Evolutionary conservation across 37 sponge, comb jelly and placozoan genomes (phyloP).

Genomic region (Theonella swinhoei): DNA sequence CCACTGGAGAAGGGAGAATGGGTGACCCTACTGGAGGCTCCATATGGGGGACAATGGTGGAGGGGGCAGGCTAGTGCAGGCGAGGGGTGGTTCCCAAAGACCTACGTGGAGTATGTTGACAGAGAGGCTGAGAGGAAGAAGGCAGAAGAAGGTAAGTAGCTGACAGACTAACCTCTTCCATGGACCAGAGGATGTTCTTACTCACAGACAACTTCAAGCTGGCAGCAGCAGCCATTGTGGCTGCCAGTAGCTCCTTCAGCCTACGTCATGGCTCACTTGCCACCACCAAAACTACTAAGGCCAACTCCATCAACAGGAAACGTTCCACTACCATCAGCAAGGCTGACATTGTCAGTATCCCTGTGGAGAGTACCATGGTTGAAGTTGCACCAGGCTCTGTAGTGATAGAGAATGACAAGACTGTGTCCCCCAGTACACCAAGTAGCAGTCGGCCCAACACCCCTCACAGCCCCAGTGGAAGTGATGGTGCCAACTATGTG

Average conservation of each 20-base stretch:
- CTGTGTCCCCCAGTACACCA: neutral
- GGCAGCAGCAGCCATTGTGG: constrained; percentile 74
- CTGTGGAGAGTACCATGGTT: neutral
- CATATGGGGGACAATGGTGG: constrained; percentile 63
- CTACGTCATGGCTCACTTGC: constrained; percentile 9
- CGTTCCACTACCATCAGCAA: constrained; percentile 43
- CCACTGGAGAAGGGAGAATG: constrained; percentile 58
- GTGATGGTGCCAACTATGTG: neutral
- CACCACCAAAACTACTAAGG: neutral
- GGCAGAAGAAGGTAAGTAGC: constrained; percentile 23
- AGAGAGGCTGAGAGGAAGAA: constrained; percentile 48
- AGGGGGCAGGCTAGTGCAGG: constrained; percentile 2
- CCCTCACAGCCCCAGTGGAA: constrained; percentile 11
- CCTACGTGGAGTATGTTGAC: constrained; percentile 39
- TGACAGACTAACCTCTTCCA: neutral
- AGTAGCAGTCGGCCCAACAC: constrained; percentile 8
- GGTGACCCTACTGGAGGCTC: constrained; percentile 61
- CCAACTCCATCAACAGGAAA: neutral
- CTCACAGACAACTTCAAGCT: constrained; percentile 34
- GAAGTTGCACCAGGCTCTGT: neutral
- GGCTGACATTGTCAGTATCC: constrained; percentile 67
- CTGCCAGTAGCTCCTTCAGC: constrained; percentile 60
- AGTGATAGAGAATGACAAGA: neutral
- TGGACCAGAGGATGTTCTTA: neutral
- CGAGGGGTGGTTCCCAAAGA: constrained; percentile 50